Evolutionary conservation across 2,113 vertebrate genomes (phyloP), one percentile per base, ranked within the genome.

Genomic region (Triplophysa rosa): DNA sequence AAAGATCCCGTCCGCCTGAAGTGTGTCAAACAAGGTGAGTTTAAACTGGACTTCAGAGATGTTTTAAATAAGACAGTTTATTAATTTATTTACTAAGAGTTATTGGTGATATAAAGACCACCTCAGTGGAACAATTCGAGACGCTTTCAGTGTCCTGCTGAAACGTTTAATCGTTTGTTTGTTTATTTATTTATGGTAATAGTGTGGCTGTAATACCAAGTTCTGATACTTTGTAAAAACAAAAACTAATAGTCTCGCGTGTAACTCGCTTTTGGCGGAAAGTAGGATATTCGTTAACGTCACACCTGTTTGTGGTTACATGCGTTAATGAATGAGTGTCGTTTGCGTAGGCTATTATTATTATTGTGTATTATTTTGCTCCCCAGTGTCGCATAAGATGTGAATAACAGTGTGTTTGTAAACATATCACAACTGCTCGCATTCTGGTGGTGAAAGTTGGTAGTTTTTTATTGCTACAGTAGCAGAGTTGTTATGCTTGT

Each of bases 1-100:
- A 97, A 95, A 90, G 95, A 97, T 86, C 97, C 97, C 79, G 92
- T 99, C 79, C 94, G 96, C 37, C 94, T 99, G 83, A 98, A 98
- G 93, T 97, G 95, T 89, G 96, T 98, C 90, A 95, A 93, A 89
- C 95, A 96, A 97, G 97, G 96, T 98, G 90, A 92, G 94, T 33
- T 66, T 56, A n/a, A 62, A 33, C 42, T 3, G 47, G 47, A 49
- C 52, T 6, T 47, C 8, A 11, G 17, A n/a, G 24, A 73, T 58
- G 52, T 49, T 49, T 29, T 16, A 6, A 12, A 68, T 26, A 42
- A 26, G 67, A 52, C 49, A 52, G 49, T 52, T 52, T 52, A 16
- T 37, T 37, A 0, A 33, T 37, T 37, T 7, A 8, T 37, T 37
- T 37, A 37, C 33, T 37, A 7, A 37, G 7, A 37, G 33, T 37